Conservation (phyloP, 2,888 invertebrate species). For the Drosophila leonis region DNA sequence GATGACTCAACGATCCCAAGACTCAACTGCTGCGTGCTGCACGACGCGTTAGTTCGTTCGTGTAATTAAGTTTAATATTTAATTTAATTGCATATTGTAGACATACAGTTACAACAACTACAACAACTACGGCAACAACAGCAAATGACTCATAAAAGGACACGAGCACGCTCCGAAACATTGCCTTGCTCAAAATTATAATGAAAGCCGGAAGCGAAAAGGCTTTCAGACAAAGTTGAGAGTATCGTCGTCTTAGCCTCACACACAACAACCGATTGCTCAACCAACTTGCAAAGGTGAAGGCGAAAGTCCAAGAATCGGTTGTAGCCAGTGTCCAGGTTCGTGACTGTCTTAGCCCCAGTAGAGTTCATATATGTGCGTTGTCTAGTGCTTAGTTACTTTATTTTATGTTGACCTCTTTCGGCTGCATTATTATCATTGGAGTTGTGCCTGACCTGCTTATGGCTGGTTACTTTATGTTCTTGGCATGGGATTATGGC, state of each 20-base stretch:
- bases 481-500: constrained; percentile 65
- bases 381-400: constrained; percentile 55
- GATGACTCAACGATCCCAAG: constrained; percentile 42
- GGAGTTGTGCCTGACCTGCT: constrained; percentile 60
- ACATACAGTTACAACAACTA: constrained; percentile 32
- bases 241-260: constrained; percentile 28
- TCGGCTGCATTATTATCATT: constrained; percentile 73
- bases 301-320: constrained; percentile 27
- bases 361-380: constrained; percentile 12
- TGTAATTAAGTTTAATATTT: constrained; percentile 84
- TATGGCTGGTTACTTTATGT: constrained; percentile 62
- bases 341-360: constrained; percentile 18
- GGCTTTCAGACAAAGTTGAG: constrained; percentile 34
- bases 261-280: constrained; percentile 10
- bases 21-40: constrained; percentile 43
- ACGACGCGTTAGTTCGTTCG: constrained; percentile 72
- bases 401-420: constrained; percentile 70
- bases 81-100: constrained; percentile 81
- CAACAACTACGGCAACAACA: constrained; percentile 2
- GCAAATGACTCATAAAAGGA: constrained; percentile 61
- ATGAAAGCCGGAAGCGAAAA: constrained; percentile 60
- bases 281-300: constrained; percentile 17
- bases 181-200: constrained; percentile 68
- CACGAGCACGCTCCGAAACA: constrained; percentile 64
- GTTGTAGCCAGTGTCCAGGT: constrained; percentile 20